These are phyloP conservation scores for Apantesis nais DNA, from an alignment of 2,888 invertebrate genomes.

Conservation along the genomic window DNA sequence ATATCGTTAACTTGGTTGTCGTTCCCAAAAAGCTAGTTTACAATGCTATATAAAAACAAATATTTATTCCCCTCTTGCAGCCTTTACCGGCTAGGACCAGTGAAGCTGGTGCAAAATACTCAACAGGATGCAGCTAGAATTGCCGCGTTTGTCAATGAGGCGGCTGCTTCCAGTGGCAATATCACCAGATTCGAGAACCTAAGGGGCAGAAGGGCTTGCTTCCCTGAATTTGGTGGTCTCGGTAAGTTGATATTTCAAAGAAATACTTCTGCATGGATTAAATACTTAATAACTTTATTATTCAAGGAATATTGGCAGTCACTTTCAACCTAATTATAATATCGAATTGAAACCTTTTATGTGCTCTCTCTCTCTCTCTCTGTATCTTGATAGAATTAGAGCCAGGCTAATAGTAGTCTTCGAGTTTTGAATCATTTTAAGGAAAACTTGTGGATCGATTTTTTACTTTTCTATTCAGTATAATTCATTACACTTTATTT, in stretches of 20 bases:
- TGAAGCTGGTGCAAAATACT: slow-evolving; percentile 86
- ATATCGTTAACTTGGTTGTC: no score
- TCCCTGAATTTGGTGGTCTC: slow-evolving; percentile 89
- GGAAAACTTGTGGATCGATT: no score
- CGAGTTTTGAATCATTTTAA: no score
- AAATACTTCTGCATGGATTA: neutral
- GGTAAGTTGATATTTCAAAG: slow-evolving; percentile 64
- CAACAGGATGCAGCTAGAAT: slow-evolving; percentile 77
- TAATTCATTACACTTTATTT: no score
- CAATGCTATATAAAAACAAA: no score
- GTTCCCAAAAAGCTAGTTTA: no score
- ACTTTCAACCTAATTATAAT: neutral
- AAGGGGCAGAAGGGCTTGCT: slow-evolving; percentile 85
- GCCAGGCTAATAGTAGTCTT: no score
- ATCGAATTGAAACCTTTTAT: no score
- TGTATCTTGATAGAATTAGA: no score
- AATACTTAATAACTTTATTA: neutral
- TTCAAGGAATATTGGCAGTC: neutral
- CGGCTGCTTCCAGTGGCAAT: slow-evolving; percentile 44
- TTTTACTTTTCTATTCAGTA: no score
- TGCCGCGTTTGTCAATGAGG: slow-evolving; percentile 82
- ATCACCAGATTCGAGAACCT: slow-evolving; percentile 85
- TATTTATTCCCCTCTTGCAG: slow-evolving; percentile 68
- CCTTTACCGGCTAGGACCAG: slow-evolving; percentile 82
- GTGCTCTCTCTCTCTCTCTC: no score